phyloP scores from a whole-genome alignment of 2,888 invertebrate species.

The Apamea crenata region DNA sequence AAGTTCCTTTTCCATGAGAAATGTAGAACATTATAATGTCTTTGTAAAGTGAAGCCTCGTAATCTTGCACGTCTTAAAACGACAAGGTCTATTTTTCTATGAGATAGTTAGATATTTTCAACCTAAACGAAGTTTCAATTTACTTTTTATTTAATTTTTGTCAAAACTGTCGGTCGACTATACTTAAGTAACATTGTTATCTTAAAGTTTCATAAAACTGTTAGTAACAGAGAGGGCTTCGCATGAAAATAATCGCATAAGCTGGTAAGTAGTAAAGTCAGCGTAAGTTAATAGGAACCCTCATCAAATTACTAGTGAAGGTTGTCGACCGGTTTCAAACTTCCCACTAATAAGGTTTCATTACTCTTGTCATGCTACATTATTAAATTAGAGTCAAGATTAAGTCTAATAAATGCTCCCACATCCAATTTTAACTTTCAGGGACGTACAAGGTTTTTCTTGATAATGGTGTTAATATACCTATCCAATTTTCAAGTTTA shows the following conservation, averaged over 20 bases:
- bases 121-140: no score
- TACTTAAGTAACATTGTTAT: no score
- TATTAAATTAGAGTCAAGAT: neutral
- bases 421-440: neutral
- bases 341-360: neutral
- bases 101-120: neutral
- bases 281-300: neutral
- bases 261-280: neutral
- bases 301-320: conserved; percentile 11
- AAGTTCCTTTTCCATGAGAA: neutral
- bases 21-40: neutral
- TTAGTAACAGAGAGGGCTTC: conserved; percentile 8
- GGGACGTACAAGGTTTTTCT: neutral
- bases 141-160: neutral
- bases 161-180: neutral
- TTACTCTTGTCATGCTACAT: neutral
- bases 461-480: neutral
- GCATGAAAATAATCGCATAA: conserved; percentile 7
- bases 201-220: neutral
- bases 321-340: neutral
- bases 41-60: neutral
- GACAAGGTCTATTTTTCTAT: neutral
- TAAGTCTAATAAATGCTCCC: neutral
- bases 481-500: neutral
- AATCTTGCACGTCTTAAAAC: neutral